phyloP scores from a whole-genome alignment of 2,888 invertebrate genomes.

The Melinopterus prodromus region DNA sequence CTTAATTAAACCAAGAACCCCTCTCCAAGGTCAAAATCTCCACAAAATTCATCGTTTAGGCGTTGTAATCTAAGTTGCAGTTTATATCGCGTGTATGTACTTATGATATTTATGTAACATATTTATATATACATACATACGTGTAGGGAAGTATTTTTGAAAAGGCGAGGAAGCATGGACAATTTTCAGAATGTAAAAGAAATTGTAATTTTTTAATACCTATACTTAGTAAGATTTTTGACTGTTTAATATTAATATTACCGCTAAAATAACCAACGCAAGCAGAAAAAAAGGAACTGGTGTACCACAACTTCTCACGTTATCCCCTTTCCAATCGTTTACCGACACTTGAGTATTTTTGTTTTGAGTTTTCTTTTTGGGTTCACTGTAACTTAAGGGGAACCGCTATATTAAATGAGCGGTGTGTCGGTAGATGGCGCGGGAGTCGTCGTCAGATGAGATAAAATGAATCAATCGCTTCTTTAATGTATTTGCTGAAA shows the following conservation, averaged over 20 bases:
- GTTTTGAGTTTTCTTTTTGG: background rate
- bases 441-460: slow-evolving; percentile 40
- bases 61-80: too few species aligned
- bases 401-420: background rate
- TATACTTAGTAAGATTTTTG: slow-evolving; percentile 40
- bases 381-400: background rate
- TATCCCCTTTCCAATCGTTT: background rate
- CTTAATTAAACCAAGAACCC: too few species aligned
- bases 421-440: slow-evolving; percentile 21
- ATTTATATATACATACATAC: background rate
- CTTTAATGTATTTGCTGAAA: slow-evolving; percentile 56
- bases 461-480: slow-evolving; percentile 44
- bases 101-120: too few species aligned
- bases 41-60: too few species aligned
- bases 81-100: too few species aligned
- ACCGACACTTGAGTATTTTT: background rate
- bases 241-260: slow-evolving; percentile 51
- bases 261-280: slow-evolving; percentile 10
- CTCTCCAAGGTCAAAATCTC: too few species aligned
- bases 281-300: background rate
- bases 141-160: background rate
- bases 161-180: background rate
- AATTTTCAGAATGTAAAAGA: background rate
- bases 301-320: background rate
- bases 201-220: background rate